Evolutionary conservation across 2,888 invertebrate species (phyloP), one percentile per base, ranked within the genome.

Genomic region (Neelides folsomi): DNA sequence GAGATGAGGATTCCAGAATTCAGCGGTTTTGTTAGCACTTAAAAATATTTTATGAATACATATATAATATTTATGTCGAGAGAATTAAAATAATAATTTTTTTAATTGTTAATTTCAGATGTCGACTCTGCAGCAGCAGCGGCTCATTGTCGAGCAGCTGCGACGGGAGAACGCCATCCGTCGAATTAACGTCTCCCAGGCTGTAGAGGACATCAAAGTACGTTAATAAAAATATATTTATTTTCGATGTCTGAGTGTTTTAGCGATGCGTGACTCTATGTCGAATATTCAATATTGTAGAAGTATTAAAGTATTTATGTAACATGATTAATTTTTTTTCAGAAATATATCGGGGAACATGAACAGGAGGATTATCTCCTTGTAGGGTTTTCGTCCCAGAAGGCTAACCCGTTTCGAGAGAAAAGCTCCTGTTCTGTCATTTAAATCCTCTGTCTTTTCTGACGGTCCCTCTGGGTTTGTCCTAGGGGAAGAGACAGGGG

Each of bases 391-490:
- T 84, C 88, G 58, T 88, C 86, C 64, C 92, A 92, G 70, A 88
- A 90, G 70, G 86, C 89, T 13, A 94, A 94, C 73, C 94, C 94
- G 27, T 94, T 90, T 76, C 81, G 90, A 62, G 92, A 92, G 73
- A 92, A 92, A 74, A 87, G 84, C 69, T 83, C 86, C 55, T 92
- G 92, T 74, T 79, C 78, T 66, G 75, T 90, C 66, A 76, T 90
- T 63, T 90, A 85, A 68, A 55, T 41, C 42, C 42, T 41, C 27
- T 41, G 34, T 41, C 41, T 42, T 13, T 42, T 34, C 12, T 27
- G 44, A 39, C n/a, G 27, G 27, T 27, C 27, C 27, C 27, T 27
- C 27, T 27, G 7, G 27, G 27, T 27, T 5, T 27, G 27, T 27
- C 27, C 27, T 27, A 27, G 27, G 7, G 27, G 27, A 27, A 27